Percentiles rank a stretch among this genome's conserved stretches.
Conservation (phyloP, 2,888 invertebrate genomes). For the Augiades crinisus region DNA sequence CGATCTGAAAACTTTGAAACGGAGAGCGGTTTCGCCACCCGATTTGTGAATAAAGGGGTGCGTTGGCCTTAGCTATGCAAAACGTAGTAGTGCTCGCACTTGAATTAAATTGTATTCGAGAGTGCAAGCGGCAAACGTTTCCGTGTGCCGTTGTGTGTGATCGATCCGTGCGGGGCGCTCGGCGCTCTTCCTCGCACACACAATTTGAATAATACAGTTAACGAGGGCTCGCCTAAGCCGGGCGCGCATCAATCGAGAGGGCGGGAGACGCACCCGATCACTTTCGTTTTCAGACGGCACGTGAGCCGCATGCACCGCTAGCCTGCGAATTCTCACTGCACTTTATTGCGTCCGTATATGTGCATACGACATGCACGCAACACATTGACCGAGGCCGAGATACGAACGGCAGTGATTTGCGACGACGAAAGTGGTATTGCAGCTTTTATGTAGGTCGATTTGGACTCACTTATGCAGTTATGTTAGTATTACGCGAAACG, state of each 20-base stretch:
- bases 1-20: constrained; percentile 4
- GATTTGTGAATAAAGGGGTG: constrained; percentile 13
- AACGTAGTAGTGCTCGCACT: constrained; percentile 29
- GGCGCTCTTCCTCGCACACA: constrained; percentile 43
- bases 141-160: constrained; percentile 41
- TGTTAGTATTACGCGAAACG: constrained; percentile 66
- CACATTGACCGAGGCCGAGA: constrained; percentile 79
- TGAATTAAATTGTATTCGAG: constrained; percentile 42
- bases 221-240: constrained; percentile 67
- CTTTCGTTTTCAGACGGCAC: constrained; percentile 74
- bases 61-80: constrained; percentile 21
- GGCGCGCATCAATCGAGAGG: constrained; percentile 68
- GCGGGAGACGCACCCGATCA: constrained; percentile 74
- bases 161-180: constrained; percentile 47
- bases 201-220: constrained; percentile 75
- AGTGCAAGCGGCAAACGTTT: constrained; percentile 39
- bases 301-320: constrained; percentile 72
- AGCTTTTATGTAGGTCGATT: constrained; percentile 78
- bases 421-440: constrained; percentile 80
- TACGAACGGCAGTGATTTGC: constrained; percentile 71
- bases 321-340: constrained; percentile 75
- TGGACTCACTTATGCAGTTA: constrained; percentile 50
- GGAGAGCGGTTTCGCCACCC: constrained; percentile 9
- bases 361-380: constrained; percentile 76
- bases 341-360: constrained; percentile 78